phyloP scores from a whole-genome alignment of 2,888 invertebrate genomes.

The Bellardia pandia region DNA sequence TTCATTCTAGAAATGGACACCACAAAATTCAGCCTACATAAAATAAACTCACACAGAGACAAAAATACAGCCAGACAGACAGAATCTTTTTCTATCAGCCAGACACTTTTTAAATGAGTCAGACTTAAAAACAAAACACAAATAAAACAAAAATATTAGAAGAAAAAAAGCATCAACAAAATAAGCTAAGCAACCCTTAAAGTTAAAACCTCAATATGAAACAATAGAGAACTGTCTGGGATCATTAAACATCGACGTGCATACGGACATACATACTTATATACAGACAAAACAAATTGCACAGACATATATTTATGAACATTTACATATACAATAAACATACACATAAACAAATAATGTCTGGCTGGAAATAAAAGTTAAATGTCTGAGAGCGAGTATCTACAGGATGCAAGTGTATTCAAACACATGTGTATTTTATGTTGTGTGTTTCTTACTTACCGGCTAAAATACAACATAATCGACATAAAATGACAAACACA shows the following conservation, averaged over 20 bases:
- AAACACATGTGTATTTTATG: neutral
- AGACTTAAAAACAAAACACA: conserved; percentile 42
- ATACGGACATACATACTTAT: conserved; percentile 13
- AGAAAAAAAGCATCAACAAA: conserved; percentile 42
- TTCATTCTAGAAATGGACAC: conserved; percentile 46
- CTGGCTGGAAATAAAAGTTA: conserved; percentile 52
- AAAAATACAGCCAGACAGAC: conserved; percentile 6
- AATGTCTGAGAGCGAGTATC: conserved; percentile 5
- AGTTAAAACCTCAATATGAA: conserved; percentile 68
- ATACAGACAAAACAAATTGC: conserved; percentile 29
- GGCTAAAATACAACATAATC: conserved; percentile 46
- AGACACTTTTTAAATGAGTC: conserved; percentile 61
- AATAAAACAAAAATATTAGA: neutral
- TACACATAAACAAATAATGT: conserved; percentile 29
- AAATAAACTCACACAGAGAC: conserved; percentile 18
- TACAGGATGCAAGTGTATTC: neutral
- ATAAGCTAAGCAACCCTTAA: conserved; percentile 77
- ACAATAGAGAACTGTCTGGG: conserved; percentile 73
- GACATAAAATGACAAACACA: conserved; percentile 60
- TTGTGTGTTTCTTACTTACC: conserved; percentile 27
- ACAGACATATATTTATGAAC: neutral
- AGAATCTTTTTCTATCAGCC: conserved; percentile 38
- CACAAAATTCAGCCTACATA: conserved; percentile 32
- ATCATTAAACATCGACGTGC: conserved; percentile 63
- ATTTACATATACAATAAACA: neutral